Percentiles rank a stretch among this genome's conserved stretches.
Conservation (phyloP, 2,888 invertebrate species). For the Diarsia mendica region DNA sequence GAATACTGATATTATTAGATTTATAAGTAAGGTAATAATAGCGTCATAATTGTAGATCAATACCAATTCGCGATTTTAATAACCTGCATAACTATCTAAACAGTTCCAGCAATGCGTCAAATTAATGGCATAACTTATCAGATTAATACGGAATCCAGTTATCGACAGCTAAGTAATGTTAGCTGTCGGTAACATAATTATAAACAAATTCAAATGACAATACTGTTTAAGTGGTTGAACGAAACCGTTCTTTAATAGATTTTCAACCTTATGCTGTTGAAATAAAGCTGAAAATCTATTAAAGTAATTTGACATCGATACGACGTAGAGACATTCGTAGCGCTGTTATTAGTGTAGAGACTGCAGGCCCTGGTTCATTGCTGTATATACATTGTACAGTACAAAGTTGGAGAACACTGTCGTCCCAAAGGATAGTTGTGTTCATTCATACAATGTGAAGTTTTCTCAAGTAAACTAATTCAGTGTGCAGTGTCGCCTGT, state of each 20-base stretch:
- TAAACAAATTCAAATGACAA: slow-evolving; percentile 30
- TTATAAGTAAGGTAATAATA: background rate
- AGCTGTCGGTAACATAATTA: slow-evolving; percentile 72
- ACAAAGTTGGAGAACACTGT: background rate
- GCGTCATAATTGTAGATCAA: background rate
- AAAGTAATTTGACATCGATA: too few relatives aligned
- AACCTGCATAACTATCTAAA: background rate
- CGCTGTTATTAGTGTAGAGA: too few relatives aligned
- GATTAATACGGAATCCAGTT: background rate
- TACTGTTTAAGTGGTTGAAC: too few relatives aligned
- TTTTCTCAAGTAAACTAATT: background rate
- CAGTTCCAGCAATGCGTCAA: background rate
- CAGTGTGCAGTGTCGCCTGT: background rate
- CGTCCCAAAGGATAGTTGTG: background rate
- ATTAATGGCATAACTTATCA: background rate
- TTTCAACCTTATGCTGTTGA: too few relatives aligned
- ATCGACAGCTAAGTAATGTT: too few relatives aligned
- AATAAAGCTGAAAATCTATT: too few relatives aligned
- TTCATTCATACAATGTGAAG: background rate
- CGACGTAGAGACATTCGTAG: too few relatives aligned
- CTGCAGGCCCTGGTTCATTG: background rate
- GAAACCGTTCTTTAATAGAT: too few relatives aligned
- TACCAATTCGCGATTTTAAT: background rate
- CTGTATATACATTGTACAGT: background rate
- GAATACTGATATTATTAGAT: background rate